Conservation (phyloP, 2,113 vertebrate species). For the Microcebus lehilahytsara region DNA sequence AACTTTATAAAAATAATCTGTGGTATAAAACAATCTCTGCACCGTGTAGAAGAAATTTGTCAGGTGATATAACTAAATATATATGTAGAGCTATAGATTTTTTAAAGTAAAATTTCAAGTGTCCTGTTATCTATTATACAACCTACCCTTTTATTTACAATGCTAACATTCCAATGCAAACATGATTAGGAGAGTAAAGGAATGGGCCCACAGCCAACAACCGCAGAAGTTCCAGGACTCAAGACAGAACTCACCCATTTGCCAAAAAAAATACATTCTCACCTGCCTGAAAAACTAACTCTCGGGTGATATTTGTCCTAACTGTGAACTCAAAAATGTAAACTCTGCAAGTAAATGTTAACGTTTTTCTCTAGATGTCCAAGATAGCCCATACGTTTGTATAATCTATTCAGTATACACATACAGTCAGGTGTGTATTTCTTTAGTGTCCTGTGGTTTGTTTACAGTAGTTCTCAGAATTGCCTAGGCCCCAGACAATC, state of each 20-base stretch:
- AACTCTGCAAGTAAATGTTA: conserved; percentile 6
- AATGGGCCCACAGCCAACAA: background rate
- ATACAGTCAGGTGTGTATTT: accelerated
- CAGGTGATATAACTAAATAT: conserved; percentile 83
- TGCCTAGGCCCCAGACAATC: background rate
- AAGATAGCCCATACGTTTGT: background rate
- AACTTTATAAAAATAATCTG: conserved; percentile 88
- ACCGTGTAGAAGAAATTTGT: conserved; percentile 80
- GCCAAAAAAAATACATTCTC: background rate
- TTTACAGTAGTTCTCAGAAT: background rate
- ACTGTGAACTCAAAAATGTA: conserved; percentile 15
- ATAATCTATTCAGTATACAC: background rate
- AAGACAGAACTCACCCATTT: background rate
- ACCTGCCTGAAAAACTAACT: background rate
- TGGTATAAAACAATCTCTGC: conserved; percentile 85
- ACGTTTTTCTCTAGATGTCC: background rate
- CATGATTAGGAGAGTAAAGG: background rate
- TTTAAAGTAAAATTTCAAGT: conserved; percentile 84
- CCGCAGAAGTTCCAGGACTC: background rate
- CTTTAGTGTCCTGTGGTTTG: background rate
- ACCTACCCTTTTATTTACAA: conserved; percentile 84
- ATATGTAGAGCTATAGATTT: conserved; percentile 73
- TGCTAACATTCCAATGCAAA: conserved; percentile 74
- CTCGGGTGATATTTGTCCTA: background rate
- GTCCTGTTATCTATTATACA: conserved; percentile 79